phyloP scores from a whole-genome alignment of 2,888 invertebrate genomes.

The Ferdinandea cuprea region DNA sequence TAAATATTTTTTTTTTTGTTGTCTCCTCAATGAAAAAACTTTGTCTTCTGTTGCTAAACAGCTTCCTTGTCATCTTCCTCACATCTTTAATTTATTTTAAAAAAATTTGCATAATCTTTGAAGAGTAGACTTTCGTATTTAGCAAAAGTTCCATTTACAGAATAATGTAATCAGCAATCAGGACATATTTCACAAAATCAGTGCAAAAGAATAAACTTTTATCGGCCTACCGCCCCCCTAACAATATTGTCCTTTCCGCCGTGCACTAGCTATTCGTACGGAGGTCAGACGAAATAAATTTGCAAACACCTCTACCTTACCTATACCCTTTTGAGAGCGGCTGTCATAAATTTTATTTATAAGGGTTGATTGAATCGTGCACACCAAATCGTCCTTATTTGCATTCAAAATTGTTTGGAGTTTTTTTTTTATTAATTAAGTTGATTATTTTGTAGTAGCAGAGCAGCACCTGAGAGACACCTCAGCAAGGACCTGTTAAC shows the following conservation, averaged over 20 bases:
- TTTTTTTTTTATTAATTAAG: conserved; percentile 44
- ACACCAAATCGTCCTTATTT: conserved; percentile 21
- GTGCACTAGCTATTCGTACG: no score
- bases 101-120: conserved; percentile 45
- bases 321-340: not conserved
- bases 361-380: conserved; percentile 44
- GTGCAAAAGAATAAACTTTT: conserved; percentile 51
- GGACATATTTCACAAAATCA: conserved; percentile 64
- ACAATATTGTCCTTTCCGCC: not conserved
- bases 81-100: conserved; percentile 6
- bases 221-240: conserved; percentile 6
- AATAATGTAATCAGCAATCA: conserved; percentile 58
- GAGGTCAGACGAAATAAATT: conserved; percentile 23
- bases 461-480: not conserved
- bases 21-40: conserved; percentile 35
- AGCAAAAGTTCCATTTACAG: conserved; percentile 35
- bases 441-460: conserved; percentile 11
- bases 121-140: conserved; percentile 34
- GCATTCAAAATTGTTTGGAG: conserved; percentile 26
- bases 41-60: conserved; percentile 2
- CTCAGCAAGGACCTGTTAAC: conserved; percentile 24
- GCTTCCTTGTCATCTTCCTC: not conserved
- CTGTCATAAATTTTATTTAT: conserved; percentile 1
- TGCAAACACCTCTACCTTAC: not conserved
- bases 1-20: no score